Conservation (phyloP, 2,888 invertebrate species). For the Apamea epomidion region DNA sequence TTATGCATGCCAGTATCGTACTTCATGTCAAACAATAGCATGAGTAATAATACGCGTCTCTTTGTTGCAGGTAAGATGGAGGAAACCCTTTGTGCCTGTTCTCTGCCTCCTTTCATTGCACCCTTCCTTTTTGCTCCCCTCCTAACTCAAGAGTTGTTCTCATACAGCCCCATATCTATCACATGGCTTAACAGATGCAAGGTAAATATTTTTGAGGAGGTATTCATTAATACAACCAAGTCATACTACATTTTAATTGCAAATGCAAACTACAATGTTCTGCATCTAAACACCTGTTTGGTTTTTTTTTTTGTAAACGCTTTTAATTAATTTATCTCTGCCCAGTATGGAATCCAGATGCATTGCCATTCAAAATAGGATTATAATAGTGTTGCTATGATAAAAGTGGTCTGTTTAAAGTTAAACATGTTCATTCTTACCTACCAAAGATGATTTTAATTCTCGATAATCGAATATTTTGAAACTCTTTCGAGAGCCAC, state of each 20-base stretch:
- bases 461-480: not conserved
- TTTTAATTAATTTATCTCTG: constrained; percentile 16
- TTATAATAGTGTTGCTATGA: not conserved
- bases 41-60: constrained; percentile 74
- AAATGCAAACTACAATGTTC: constrained; percentile 5
- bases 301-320: not conserved
- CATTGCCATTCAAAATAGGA: constrained; percentile 17
- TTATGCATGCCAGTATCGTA: constrained; percentile 65
- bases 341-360: constrained; percentile 37
- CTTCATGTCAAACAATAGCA: constrained; percentile 64
- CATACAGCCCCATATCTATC: constrained; percentile 16
- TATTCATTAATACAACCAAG: not conserved
- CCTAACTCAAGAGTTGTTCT: constrained; percentile 48
- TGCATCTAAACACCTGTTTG: constrained; percentile 18
- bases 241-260: constrained; percentile 9
- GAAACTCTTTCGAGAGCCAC: not conserved
- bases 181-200: constrained; percentile 59
- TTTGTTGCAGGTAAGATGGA: constrained; percentile 86
- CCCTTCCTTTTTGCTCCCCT: constrained; percentile 61
- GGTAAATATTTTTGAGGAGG: constrained; percentile 15
- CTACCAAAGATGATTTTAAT: not conserved
- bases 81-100: constrained; percentile 76
- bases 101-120: constrained; percentile 64
- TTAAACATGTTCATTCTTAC: not conserved
- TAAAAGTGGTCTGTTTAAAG: not conserved